Conservation (phyloP, 2,113 vertebrate species). For the Carassius auratus region DNA sequence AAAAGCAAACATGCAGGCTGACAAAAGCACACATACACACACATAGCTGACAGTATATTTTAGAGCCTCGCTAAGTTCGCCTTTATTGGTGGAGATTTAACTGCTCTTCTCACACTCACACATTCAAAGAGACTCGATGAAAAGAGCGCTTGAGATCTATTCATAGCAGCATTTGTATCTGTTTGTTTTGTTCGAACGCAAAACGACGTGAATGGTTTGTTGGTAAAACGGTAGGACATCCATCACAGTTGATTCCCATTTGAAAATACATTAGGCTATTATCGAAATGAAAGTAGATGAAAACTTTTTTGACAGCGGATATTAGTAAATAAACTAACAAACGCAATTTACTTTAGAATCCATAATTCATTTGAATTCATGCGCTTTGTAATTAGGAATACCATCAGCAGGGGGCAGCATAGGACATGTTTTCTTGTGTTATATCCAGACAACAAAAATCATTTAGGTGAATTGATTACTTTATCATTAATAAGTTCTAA, state of each 20-base stretch:
- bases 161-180: constrained; percentile 6
- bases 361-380: not conserved
- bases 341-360: not conserved
- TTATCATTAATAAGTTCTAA: not conserved
- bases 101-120: constrained; percentile 27
- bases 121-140: constrained; percentile 41
- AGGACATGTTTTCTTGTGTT: constrained; percentile 18
- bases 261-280: not conserved
- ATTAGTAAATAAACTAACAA: not conserved
- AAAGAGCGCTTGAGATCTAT: constrained; percentile 44
- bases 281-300: not conserved
- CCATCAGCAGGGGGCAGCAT: constrained; percentile 70
- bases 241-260: not conserved
- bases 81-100: constrained; percentile 33
- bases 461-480: not conserved
- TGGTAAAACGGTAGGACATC: not conserved
- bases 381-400: constrained; percentile 47
- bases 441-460: not conserved
- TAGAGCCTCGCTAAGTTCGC: not conserved
- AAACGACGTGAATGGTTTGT: not conserved
- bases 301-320: not conserved
- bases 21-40: constrained; percentile 48
- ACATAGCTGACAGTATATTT: constrained; percentile 44
- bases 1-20: constrained; percentile 45
- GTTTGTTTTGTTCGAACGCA: constrained; percentile 39